Percentiles rank a stretch among this genome's conserved stretches.
phyloP scores from a whole-genome alignment of 2,797 vertebrate species.

The Sternarchorhynchus goeldii region DNA sequence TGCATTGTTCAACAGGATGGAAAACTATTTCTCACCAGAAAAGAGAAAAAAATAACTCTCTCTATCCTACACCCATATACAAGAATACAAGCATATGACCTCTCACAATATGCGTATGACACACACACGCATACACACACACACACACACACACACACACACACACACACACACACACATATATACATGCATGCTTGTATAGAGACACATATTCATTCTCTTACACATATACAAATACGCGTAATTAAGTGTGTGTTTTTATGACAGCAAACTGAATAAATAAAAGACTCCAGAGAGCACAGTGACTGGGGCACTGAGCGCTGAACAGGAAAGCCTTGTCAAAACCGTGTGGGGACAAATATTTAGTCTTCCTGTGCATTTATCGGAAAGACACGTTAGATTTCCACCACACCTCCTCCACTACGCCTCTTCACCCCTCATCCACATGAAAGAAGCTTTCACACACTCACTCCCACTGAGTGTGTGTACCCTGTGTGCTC shows the following conservation, averaged over 20 bases:
- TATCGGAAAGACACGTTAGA: constrained; percentile 55
- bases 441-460: constrained; percentile 40
- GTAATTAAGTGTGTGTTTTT: constrained; percentile 31
- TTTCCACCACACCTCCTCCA: constrained; percentile 38
- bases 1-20: constrained; percentile 66
- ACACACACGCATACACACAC: background rate
- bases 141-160: constrained; percentile 30
- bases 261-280: constrained; percentile 44
- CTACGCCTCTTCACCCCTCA: constrained; percentile 14
- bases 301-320: constrained; percentile 49
- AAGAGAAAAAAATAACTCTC: constrained; percentile 16
- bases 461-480: constrained; percentile 11
- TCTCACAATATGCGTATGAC: background rate
- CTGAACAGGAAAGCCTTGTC: constrained; percentile 50
- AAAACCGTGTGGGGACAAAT: constrained; percentile 56
- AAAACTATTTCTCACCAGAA: constrained; percentile 41
- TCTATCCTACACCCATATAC: background rate
- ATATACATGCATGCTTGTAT: too few species aligned
- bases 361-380: constrained; percentile 60
- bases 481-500: too few species aligned
- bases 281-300: constrained; percentile 48
- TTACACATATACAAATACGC: constrained; percentile 24
- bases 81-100: background rate
- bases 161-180: constrained; percentile 3
- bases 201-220: background rate